These are phyloP conservation scores for Yasuhikotakia modesta DNA, from an alignment of 2,797 vertebrate species.

Conservation along the genomic window DNA sequence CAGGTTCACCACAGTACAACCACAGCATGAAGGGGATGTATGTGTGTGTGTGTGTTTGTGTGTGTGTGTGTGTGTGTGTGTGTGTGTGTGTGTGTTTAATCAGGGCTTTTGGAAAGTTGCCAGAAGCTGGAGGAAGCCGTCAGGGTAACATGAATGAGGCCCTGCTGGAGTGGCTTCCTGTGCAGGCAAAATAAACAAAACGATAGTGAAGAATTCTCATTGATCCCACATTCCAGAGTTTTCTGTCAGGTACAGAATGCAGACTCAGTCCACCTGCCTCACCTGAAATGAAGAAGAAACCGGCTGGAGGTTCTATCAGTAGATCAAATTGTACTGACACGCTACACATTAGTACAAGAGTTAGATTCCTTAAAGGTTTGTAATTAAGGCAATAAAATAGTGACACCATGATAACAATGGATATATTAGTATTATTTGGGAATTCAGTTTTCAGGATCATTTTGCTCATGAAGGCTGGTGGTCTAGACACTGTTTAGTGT, in stretches of 20 bases:
- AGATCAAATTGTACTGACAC: neutral
- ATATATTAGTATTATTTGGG: neutral
- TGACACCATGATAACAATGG: neutral
- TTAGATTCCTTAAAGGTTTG: neutral
- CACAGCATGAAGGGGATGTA: slow-evolving; percentile 49
- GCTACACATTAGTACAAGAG: neutral
- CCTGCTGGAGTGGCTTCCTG: slow-evolving; percentile 75
- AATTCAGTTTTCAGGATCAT: neutral
- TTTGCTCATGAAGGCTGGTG: neutral
- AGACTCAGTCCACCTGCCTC: slow-evolving; percentile 26
- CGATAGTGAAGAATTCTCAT: slow-evolving; percentile 63
- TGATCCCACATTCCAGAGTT: slow-evolving; percentile 71
- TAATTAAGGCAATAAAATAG: neutral
- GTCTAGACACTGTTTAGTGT: neutral
- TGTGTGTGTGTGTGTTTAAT: slow-evolving; percentile 47
- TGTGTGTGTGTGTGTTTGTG: neutral
- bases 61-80: slow-evolving; percentile 55
- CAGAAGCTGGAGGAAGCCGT: slow-evolving; percentile 72
- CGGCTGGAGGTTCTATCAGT: neutral
- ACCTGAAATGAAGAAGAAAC: slow-evolving; percentile 9
- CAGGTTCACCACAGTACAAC: slow-evolving; percentile 56
- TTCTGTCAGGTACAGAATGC: slow-evolving; percentile 69
- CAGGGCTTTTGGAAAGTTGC: slow-evolving; percentile 62
- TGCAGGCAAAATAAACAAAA: slow-evolving; percentile 78
- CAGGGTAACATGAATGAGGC: slow-evolving; percentile 79